Evolutionary conservation across 2,888 invertebrate genomes (phyloP), one percentile per base, ranked within the genome.

Genomic region (Panopea generosa): DNA sequence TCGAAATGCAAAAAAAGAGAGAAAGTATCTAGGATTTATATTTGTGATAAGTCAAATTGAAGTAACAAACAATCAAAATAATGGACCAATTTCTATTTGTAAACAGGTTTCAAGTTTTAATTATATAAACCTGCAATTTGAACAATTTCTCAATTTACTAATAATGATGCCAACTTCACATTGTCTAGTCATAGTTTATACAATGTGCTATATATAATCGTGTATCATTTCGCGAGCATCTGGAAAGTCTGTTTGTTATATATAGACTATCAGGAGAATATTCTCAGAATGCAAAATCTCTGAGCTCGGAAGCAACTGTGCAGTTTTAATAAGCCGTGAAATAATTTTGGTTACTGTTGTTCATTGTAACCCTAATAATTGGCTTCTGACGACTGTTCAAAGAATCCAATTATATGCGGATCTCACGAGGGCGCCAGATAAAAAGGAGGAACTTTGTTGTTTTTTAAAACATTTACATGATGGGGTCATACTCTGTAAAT

Each of bases 151-250:
- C 55, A 59, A 57, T 45, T 75, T 56, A 61, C 49, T 65, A 70
- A 66, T 70, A 60, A 71, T 71, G 62, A 67, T 62, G 62, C 52
- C 62, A 67, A 66, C 49, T 61, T 76, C 47, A 49, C 71, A 66
- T 59, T 61, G 76, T 78, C 78, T 78, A 78, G 78, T 78, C 78
- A 78, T 62, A 74, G 71, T 74, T 70, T 78, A 78, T 74, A 78
- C 69, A 73, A 59, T 74, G 78, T 78, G 70, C 78, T 78, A 78
- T 74, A 78, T 71, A 74, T 78, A 71, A 70, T 60, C 67, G 61
- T 78, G 74, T 74, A 78, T 78, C 74, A 71, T 71, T 76, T 71
- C 57, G 33, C 33, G 40, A 20, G 74, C 74, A 74, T 74, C 74
- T 74, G 74, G 74, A 63, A 70, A 78, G 59, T 40, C 63, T 67